Conservation (phyloP, 2,797 vertebrate genomes). For the Diglossa cyanea region DNA sequence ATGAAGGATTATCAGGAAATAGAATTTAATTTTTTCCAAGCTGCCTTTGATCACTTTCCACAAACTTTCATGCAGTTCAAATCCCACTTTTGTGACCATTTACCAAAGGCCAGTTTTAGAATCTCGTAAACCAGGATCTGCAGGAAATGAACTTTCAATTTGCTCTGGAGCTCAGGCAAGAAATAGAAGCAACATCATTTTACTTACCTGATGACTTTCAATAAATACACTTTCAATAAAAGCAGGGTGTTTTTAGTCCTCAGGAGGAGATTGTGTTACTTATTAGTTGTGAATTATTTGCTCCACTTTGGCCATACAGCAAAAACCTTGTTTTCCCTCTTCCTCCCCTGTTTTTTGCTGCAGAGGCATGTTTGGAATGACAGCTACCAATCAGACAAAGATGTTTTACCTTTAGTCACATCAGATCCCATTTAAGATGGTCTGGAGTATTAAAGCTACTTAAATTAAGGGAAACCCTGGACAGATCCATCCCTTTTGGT, state of each 20-base stretch:
- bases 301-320: neutral
- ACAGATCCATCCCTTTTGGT: neutral
- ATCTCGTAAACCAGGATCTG: neutral
- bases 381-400: neutral
- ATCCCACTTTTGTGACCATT: neutral
- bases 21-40: neutral
- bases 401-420: neutral
- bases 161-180: neutral
- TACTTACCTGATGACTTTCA: neutral
- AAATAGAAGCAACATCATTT: neutral
- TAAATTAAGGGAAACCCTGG: neutral
- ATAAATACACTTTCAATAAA: neutral
- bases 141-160: slow-evolving; percentile 25
- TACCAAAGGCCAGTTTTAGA: neutral
- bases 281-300: neutral
- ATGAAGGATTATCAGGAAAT: neutral
- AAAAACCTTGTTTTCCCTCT: neutral
- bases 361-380: neutral
- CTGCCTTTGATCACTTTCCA: neutral
- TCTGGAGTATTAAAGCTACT: neutral
- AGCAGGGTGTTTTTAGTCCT: neutral
- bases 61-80: neutral
- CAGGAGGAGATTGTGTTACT: neutral
- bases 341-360: neutral
- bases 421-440: neutral